phyloP scores from a whole-genome alignment of 2,888 invertebrate species.

The Hyles lineata region DNA sequence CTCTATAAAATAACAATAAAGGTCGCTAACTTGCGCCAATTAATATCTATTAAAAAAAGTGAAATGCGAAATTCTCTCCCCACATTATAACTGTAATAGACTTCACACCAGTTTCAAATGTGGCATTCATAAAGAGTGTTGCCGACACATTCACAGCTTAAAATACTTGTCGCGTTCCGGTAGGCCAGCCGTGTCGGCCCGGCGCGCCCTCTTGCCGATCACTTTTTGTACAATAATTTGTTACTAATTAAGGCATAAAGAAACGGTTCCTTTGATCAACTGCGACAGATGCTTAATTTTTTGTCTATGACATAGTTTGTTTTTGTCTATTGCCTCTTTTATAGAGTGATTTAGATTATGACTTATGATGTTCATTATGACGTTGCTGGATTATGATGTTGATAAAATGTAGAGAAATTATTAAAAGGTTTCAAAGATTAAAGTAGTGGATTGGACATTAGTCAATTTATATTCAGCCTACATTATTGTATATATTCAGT shows the following conservation, averaged over 20 bases:
- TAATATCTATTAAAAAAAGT: background rate
- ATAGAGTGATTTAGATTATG: conserved; percentile 38
- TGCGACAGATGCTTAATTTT: conserved; percentile 45
- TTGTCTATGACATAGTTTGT: conserved; percentile 37
- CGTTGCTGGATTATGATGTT: background rate
- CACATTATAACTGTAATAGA: background rate
- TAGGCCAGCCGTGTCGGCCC: conserved; percentile 50
- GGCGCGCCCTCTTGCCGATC: conserved; percentile 42
- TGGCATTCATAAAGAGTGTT: conserved; percentile 25
- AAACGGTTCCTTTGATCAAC: conserved; percentile 54
- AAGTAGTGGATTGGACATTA: background rate
- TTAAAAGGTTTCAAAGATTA: background rate
- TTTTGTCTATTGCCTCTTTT: conserved; percentile 20
- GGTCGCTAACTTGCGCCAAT: background rate
- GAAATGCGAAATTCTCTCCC: background rate
- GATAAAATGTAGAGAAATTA: background rate
- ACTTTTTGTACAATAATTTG: conserved; percentile 71
- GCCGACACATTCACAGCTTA: conserved; percentile 25
- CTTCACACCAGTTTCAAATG: conserved; percentile 20
- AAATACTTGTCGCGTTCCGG: conserved; percentile 48
- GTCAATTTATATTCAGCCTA: background rate
- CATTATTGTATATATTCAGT: background rate
- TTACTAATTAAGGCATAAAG: conserved; percentile 72
- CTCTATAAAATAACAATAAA: too few relatives aligned
- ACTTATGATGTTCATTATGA: conserved; percentile 38